phyloP scores from a whole-genome alignment of 2,113 vertebrate species.

The Puma concolor region DNA sequence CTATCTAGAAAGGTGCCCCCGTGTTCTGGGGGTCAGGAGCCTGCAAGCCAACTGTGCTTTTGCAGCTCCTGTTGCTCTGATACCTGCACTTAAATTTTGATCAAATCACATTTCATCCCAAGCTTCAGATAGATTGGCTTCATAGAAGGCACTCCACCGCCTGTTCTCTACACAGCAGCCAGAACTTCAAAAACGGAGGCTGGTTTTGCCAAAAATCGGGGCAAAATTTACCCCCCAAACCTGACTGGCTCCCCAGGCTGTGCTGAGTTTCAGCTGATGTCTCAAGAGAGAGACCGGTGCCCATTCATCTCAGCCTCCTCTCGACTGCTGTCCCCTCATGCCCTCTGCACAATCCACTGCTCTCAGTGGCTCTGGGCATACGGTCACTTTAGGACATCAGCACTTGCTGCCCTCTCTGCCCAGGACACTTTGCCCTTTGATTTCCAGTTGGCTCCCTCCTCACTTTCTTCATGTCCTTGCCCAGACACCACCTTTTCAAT shows the following conservation, averaged over 20 bases:
- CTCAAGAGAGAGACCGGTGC: background rate
- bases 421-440: too few species aligned
- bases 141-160: background rate
- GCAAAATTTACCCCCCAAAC: background rate
- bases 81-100: background rate
- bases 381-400: background rate
- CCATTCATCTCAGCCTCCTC: background rate
- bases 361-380: background rate
- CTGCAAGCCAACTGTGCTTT: fast-evolving
- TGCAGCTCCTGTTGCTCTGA: background rate
- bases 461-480: background rate
- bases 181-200: background rate
- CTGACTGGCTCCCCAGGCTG: background rate
- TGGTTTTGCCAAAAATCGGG: background rate
- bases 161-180: background rate
- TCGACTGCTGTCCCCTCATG: fast-evolving
- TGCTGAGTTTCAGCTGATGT: background rate
- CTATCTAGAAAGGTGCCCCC: fast-evolving
- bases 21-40: too few species aligned
- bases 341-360: background rate
- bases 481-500: background rate
- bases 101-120: background rate
- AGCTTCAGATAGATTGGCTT: background rate
- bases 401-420: background rate
- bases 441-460: background rate